Conservation (phyloP, 2,888 invertebrate genomes). For the Caenorhabditis sp. region DNA sequence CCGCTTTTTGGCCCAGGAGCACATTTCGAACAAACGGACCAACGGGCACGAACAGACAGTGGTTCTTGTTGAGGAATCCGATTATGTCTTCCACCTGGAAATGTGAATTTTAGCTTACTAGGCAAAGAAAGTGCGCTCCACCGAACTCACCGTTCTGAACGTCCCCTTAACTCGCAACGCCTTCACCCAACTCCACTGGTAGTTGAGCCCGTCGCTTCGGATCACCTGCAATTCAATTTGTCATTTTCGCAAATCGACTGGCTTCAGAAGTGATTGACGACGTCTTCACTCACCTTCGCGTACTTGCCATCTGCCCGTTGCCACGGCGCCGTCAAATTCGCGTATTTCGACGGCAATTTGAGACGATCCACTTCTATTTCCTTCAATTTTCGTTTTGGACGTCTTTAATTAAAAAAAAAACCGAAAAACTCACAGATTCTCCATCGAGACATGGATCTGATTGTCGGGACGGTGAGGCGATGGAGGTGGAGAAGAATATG, state of each 20-base stretch:
- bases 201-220: slow-evolving; percentile 57
- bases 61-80: slow-evolving; percentile 22
- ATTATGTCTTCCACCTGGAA: slow-evolving; percentile 52
- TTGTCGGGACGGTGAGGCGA: not conserved
- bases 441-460: slow-evolving; percentile 47
- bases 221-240: slow-evolving; percentile 49
- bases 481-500: not conserved
- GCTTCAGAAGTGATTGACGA: not conserved
- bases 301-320: slow-evolving; percentile 20
- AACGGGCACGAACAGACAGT: slow-evolving; percentile 54
- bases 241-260: not conserved
- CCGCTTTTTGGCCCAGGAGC: slow-evolving; percentile 34
- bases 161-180: slow-evolving; percentile 58
- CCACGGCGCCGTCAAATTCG: slow-evolving; percentile 53
- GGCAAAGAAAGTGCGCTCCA: no score
- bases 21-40: slow-evolving; percentile 47
- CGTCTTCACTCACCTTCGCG: slow-evolving; percentile 41
- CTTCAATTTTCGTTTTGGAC: no score
- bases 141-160: slow-evolving; percentile 22
- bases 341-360: slow-evolving; percentile 18
- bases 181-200: slow-evolving; percentile 71
- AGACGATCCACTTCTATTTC: not conserved
- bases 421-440: slow-evolving; percentile 4
- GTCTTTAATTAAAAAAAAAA: no score
- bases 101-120: not conserved